phyloP scores from a whole-genome alignment of 2,888 invertebrate species.

The Slavum lentiscoides region DNA sequence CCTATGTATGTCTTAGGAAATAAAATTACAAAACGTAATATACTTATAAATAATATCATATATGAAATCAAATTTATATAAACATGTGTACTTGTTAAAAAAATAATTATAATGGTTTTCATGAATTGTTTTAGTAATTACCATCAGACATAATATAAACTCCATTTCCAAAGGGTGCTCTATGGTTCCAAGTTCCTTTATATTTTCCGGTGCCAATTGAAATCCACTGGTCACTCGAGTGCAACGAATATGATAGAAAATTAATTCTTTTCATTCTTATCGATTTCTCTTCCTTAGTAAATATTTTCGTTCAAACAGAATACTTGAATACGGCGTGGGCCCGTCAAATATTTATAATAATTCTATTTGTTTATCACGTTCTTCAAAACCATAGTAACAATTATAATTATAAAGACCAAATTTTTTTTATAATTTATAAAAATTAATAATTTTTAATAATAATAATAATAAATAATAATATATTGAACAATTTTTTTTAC shows the following conservation, averaged over 20 bases:
- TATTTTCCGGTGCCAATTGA: slow-evolving; percentile 65
- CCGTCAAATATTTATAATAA: neutral
- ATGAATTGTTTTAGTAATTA: slow-evolving; percentile 56
- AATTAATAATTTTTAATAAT: too few species aligned
- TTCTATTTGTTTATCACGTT: neutral
- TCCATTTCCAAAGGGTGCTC: slow-evolving; percentile 68
- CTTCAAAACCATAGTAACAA: neutral
- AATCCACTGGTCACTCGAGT: slow-evolving; percentile 24
- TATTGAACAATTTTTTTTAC: too few species aligned
- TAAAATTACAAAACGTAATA: too few species aligned
- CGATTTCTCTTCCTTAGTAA: too few species aligned
- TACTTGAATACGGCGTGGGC: neutral
- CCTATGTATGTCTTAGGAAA: too few species aligned
- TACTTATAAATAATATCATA: too few species aligned
- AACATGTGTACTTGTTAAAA: too few species aligned
- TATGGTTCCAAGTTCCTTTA: slow-evolving; percentile 66
- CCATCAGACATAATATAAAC: slow-evolving; percentile 67
- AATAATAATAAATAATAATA: too few species aligned
- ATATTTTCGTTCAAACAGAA: neutral
- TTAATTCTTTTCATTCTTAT: neutral
- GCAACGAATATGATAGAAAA: neutral
- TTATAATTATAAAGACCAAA: neutral
- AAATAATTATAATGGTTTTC: neutral
- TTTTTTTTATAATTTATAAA: too few species aligned
- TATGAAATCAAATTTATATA: too few species aligned